Base-by-base conservation (phyloP, 37 sponge, comb jelly and placozoan genomes). In the Agelas oroides region DNA sequence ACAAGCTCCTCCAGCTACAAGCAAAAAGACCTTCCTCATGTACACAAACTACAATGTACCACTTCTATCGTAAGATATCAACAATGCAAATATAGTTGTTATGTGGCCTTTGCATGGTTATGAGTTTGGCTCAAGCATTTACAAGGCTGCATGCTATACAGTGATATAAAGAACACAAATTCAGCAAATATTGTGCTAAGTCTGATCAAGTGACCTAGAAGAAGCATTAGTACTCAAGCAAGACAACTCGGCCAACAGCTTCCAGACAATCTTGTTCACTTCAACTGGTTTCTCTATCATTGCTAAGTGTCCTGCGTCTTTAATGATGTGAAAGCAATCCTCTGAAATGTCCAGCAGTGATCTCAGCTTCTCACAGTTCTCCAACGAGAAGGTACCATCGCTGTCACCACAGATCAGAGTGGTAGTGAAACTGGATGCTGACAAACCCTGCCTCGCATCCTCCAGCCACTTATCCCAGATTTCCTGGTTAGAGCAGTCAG, bases 211-310 rank as follows among this genome's bases (percentile, higher is more conserved):
- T n/a, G n/a, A n/a, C n/a, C n/a, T n/a, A n/a, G n/a, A n/a, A n/a
- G n/a, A n/a, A n/a, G n/a, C n/a, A 46, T 8, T 8, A 46, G 46
- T 46, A 8, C 6, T 46, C 3, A 46, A 46, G 46, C 46, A 46
- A 8, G 46, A 46, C 46, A 46, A 8, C 6, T 8, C 33, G 1
- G 68, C 8, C 5, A 88, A 6, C 32, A 86, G 86, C 24, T 68
- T 65, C 46, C 8, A 27, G 31, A 86, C 23, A 2, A 86, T 54
- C 27, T 41, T 19, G 17, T 14, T 38, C 20, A 92, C 88, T 32
- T 80, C 77, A 16, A 78, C 70, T 24, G 71, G 80, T 52, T 64
- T 58, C 65, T 92, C 92, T 12, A 92, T 59, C 92, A 92, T 92
- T 2, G 78, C 39, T 19, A 92, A 28, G 38, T 92, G 92, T 1